Evolutionary conservation across 1,140 invertebrate species (phyloP).

Genomic region (Caenorhabditis brenneri): DNA sequence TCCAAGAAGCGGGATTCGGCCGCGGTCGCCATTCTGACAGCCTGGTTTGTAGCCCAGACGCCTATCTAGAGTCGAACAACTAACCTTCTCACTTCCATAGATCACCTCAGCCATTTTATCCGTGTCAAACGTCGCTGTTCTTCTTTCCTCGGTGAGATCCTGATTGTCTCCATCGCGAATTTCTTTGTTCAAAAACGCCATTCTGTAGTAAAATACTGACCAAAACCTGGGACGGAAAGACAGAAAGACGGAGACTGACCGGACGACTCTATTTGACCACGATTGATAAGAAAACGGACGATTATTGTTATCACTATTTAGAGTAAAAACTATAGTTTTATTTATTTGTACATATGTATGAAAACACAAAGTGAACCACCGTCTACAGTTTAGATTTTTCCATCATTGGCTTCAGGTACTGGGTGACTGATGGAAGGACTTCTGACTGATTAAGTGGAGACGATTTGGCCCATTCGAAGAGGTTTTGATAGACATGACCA

Average conservation of each 20-base stretch:
- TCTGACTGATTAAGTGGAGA: constrained; percentile 82
- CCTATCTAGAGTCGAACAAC: too few species aligned
- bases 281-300: too few species aligned
- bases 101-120: constrained; percentile 80
- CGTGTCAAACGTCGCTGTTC: constrained; percentile 76
- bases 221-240: neutral
- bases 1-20: too few species aligned
- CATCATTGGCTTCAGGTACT: constrained; percentile 57
- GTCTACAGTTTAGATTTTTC: constrained; percentile 36
- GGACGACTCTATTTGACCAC: neutral
- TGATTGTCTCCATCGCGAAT: constrained; percentile 61
- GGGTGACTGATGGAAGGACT: constrained; percentile 53
- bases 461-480: constrained; percentile 83
- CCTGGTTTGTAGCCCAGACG: too few species aligned
- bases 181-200: constrained; percentile 13
- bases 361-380: too few species aligned
- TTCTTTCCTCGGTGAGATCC: constrained; percentile 60
- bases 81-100: constrained; percentile 80
- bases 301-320: too few species aligned
- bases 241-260: neutral
- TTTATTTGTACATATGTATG: too few species aligned
- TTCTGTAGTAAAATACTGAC: neutral
- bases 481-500: constrained; percentile 86
- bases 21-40: too few species aligned
- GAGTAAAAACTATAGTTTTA: too few species aligned